Conservation (phyloP, 2,113 vertebrate species). For the Hydropotes inermis region DNA sequence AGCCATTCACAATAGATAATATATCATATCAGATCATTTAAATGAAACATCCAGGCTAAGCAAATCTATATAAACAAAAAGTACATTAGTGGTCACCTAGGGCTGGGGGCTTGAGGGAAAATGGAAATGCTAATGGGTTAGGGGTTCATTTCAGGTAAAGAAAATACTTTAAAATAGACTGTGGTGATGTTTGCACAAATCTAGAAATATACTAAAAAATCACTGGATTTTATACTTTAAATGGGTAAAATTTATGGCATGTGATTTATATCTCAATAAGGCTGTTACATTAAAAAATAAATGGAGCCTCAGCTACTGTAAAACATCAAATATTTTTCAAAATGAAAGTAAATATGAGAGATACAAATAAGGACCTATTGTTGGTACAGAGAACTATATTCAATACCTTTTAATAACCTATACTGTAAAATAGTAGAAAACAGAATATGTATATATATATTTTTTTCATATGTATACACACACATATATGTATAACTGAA, state of each 20-base stretch:
- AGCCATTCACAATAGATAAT: not conserved
- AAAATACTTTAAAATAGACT: not conserved
- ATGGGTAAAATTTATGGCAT: not conserved
- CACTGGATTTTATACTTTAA: not conserved
- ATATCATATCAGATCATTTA: not conserved
- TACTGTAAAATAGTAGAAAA: not conserved
- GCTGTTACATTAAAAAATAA: not conserved
- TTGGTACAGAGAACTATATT: not conserved
- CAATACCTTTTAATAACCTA: not conserved
- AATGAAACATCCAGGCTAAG: not conserved
- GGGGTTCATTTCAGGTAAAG: not conserved
- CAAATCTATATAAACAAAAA: not conserved
- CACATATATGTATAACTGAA: not conserved
- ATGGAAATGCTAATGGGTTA: not conserved
- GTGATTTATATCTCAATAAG: not conserved
- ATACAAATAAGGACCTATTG: not conserved
- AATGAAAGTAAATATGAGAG: not conserved
- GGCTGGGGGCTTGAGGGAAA: not conserved
- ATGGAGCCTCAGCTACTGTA: not conserved
- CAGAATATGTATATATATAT: not conserved
- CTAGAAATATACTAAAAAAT: not conserved
- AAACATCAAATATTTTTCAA: not conserved
- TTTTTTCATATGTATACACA: not conserved
- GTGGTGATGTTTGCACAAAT: not conserved
- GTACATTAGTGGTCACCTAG: not conserved